A percentile compares a stretch with the other conserved stretches of the same genome.
These are phyloP conservation scores for Sicus ferrugineus DNA, from an alignment of 2,888 invertebrate species.

Conservation along the genomic window DNA sequence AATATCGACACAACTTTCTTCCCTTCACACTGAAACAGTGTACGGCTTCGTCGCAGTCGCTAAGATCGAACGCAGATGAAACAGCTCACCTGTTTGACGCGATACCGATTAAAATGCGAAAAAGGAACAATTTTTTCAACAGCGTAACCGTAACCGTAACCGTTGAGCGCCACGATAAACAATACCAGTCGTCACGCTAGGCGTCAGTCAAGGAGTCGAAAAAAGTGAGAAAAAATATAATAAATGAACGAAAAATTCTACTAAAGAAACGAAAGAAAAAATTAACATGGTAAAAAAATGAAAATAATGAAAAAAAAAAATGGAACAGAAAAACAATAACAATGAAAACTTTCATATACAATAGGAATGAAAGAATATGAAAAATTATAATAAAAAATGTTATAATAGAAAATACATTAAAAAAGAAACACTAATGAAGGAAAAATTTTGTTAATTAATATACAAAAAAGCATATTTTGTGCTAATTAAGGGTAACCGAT, in stretches of 20 bases:
- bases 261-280: background rate
- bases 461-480: background rate
- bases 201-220: conserved; percentile 49
- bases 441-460: conserved; percentile 1
- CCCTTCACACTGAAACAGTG: background rate
- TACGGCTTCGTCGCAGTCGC: conserved; percentile 8
- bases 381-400: background rate
- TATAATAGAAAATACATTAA: background rate
- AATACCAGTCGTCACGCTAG: conserved; percentile 61
- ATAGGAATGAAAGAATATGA: background rate
- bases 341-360: background rate
- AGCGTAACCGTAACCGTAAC: conserved; percentile 43
- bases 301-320: background rate
- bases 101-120: conserved; percentile 3
- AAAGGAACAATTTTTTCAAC: conserved; percentile 18
- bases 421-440: background rate
- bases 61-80: background rate
- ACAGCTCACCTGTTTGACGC: conserved; percentile 17
- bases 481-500: conserved; percentile 7
- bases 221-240: background rate
- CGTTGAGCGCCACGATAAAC: conserved; percentile 48
- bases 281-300: background rate
- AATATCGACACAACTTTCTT: no score
- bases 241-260: conserved; percentile 7
- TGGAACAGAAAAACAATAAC: background rate